Evolutionary conservation across 1,140 invertebrate species (phyloP).

Genomic region (Trichonephila clavata): DNA sequence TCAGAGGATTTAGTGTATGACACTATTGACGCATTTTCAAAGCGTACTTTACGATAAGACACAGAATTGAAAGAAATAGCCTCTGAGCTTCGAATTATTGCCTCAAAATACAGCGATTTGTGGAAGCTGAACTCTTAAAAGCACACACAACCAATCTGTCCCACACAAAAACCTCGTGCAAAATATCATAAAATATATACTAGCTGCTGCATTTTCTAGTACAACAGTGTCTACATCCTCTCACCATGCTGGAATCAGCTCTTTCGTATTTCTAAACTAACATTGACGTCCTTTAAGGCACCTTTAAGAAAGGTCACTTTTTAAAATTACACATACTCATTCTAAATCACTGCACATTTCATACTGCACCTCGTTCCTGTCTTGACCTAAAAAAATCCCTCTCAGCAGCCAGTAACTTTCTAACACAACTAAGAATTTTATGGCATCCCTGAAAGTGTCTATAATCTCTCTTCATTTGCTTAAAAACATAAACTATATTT

Average conservation of each 20-base stretch:
- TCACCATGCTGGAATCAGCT: not conserved
- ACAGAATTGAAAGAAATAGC: not conserved
- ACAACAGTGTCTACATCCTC: conserved; percentile 9
- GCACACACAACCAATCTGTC: conserved; percentile 40
- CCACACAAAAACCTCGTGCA: conserved; percentile 48
- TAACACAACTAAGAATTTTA: not conserved
- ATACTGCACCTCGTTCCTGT: not conserved
- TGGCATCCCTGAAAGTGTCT: not conserved
- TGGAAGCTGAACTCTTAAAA: not conserved
- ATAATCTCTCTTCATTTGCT: not conserved
- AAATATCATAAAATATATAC: conserved; percentile 40
- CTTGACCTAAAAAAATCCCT: not conserved
- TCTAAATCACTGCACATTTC: not conserved
- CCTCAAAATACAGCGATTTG: no score
- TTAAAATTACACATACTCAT: not conserved
- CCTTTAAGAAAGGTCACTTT: conserved; percentile 18
- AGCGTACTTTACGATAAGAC: not conserved
- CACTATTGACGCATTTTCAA: not conserved
- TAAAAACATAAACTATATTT: not conserved
- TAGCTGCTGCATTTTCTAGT: conserved; percentile 64
- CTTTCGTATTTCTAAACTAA: not conserved
- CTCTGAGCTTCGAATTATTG: not conserved
- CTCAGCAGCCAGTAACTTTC: conserved; percentile 69
- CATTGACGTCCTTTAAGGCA: conserved; percentile 44
- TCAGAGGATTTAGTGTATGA: not conserved